Percentiles rank a stretch among this genome's conserved stretches.
Evolutionary conservation across 2,888 invertebrate genomes (phyloP).

Genomic region (Tinea semifulvella): DNA sequence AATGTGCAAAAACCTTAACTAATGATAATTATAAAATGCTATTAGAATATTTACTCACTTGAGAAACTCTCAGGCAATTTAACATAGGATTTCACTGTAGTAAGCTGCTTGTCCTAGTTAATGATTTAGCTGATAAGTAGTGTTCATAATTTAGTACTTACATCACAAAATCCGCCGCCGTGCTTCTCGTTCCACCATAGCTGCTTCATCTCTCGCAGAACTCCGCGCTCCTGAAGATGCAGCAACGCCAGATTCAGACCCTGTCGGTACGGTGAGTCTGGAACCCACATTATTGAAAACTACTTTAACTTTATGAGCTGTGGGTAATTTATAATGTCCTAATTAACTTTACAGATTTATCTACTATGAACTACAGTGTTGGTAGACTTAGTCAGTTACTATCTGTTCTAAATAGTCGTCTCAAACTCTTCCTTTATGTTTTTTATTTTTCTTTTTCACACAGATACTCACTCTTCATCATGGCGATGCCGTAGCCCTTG

Average conservation of each 20-base stretch:
- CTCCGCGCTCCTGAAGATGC: constrained; percentile 85
- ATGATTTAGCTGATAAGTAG: too few species aligned
- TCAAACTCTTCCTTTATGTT: too few species aligned
- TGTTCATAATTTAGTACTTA: constrained; percentile 32
- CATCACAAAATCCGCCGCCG: constrained; percentile 77
- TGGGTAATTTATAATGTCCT: background rate
- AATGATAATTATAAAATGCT: too few species aligned
- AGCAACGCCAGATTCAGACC: constrained; percentile 82
- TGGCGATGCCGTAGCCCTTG: constrained; percentile 88
- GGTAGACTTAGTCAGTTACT: too few species aligned
- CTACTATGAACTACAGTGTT: too few species aligned
- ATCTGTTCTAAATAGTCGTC: too few species aligned
- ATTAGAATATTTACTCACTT: too few species aligned
- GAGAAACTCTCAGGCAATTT: too few species aligned
- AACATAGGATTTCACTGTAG: background rate
- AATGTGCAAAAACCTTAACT: too few species aligned
- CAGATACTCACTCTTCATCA: constrained; percentile 72
- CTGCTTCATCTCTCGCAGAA: constrained; percentile 78
- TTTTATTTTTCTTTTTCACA: too few species aligned
- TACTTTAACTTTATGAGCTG: background rate
- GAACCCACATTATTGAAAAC: too few species aligned
- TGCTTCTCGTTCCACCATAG: constrained; percentile 92
- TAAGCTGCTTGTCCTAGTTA: background rate
- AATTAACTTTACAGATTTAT: too few species aligned
- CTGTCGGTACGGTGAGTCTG: constrained; percentile 78